Percentiles rank a stretch among this genome's conserved stretches.
Evolutionary conservation across 2,888 invertebrate genomes (phyloP).

Genomic region (Cheilosia pagana): DNA sequence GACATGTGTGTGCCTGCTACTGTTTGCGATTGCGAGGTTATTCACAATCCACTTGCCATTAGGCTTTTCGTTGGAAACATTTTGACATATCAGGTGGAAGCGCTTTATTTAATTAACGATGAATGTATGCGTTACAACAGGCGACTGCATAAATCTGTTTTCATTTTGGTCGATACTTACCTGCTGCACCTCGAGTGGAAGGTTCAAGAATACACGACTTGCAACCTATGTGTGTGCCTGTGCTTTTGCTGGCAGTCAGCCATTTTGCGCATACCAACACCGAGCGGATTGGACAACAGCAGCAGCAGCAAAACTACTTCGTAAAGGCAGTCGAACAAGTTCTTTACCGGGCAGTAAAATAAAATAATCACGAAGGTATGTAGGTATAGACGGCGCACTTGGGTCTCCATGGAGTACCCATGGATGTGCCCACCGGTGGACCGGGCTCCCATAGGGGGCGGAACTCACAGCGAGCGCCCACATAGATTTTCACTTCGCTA

Average conservation of each 20-base stretch:
- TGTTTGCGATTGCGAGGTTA: slow-evolving; percentile 17
- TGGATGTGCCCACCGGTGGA: slow-evolving; percentile 18
- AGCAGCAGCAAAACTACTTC: slow-evolving; percentile 36
- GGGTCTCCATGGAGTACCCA: slow-evolving; percentile 34
- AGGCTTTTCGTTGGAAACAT: neutral
- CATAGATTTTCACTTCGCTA: slow-evolving; percentile 61
- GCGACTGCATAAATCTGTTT: slow-evolving; percentile 18
- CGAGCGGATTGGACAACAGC: slow-evolving; percentile 63
- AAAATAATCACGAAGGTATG: slow-evolving; percentile 42
- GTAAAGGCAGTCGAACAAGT: slow-evolving; percentile 57
- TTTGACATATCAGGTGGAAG: slow-evolving; percentile 4
- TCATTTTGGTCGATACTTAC: too few relatives aligned
- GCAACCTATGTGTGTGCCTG: slow-evolving; percentile 22
- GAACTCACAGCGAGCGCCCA: slow-evolving; percentile 66
- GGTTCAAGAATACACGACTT: slow-evolving; percentile 8
- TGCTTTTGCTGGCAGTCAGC: slow-evolving; percentile 56
- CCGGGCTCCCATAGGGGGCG: slow-evolving; percentile 49
- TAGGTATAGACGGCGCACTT: slow-evolving; percentile 15
- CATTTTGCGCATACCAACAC: slow-evolving; percentile 64
- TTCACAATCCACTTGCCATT: slow-evolving; percentile 2
- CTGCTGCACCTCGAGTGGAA: neutral
- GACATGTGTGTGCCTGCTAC: slow-evolving; percentile 51
- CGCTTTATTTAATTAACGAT: slow-evolving; percentile 51
- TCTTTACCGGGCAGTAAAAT: slow-evolving; percentile 44
- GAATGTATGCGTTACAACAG: slow-evolving; percentile 17